Evolutionary conservation across 2,113 vertebrate genomes (phyloP).

Genomic region (Symphodus melops): DNA sequence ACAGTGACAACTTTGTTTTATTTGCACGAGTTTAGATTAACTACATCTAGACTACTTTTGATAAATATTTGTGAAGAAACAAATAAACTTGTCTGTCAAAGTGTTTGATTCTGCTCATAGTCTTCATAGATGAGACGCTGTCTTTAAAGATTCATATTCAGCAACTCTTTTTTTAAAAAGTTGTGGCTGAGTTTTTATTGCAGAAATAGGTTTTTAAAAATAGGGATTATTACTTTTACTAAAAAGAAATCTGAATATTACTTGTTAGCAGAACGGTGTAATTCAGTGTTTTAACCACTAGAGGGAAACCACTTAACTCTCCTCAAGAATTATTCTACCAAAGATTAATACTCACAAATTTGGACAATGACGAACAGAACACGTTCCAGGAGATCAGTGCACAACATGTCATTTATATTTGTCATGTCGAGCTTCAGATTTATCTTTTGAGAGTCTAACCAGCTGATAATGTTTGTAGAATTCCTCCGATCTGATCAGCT

Average conservation of each 20-base stretch:
- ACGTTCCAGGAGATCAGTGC: no score
- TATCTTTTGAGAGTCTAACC: neutral
- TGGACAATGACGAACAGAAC: no score
- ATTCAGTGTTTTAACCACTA: constrained; percentile 20
- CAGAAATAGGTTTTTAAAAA: neutral
- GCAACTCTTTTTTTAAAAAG: no score
- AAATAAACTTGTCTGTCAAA: constrained; percentile 4
- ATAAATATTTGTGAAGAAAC: no score
- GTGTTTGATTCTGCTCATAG: neutral
- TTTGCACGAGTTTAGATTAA: no score
- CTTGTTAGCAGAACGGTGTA: neutral
- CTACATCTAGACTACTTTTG: no score
- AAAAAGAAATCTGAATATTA: neutral
- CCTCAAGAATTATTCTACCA: neutral
- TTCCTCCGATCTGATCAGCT: neutral
- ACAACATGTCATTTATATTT: no score
- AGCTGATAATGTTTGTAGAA: neutral
- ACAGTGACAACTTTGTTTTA: neutral
- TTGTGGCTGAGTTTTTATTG: no score
- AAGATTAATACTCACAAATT: neutral
- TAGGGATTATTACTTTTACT: no score
- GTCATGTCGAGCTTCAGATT: no score
- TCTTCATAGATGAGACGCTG: neutral
- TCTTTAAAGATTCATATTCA: no score
- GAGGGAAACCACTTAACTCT: constrained; percentile 17